A percentile compares a stretch with the other conserved stretches of the same genome.
Evolutionary conservation across 1,140 invertebrate species (phyloP).

Genomic region (Lordiphosa mommai): DNA sequence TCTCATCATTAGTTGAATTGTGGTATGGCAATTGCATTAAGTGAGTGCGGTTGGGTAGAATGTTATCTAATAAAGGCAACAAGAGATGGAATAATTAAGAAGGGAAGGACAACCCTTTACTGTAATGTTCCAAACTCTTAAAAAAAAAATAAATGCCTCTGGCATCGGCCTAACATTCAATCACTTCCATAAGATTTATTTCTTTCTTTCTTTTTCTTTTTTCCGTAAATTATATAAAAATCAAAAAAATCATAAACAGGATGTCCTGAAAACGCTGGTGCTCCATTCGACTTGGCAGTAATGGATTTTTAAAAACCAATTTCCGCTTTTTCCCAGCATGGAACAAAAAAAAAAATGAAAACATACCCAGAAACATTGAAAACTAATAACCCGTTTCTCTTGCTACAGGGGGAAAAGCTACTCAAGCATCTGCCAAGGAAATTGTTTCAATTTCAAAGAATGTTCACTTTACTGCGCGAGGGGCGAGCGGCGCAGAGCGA

Average conservation of each 20-base stretch:
- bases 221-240: neutral
- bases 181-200: neutral
- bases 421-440: conserved; percentile 60
- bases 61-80: no score
- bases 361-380: conserved; percentile 41
- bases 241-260: conserved; percentile 43
- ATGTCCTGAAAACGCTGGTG: conserved; percentile 43
- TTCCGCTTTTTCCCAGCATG: conserved; percentile 47
- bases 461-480: conserved; percentile 38
- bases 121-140: no score
- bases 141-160: no score
- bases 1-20: no score
- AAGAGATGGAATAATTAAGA: no score
- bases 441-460: conserved; percentile 73
- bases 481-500: conserved; percentile 33
- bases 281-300: conserved; percentile 40
- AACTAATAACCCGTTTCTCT: conserved; percentile 69
- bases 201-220: neutral
- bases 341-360: conserved; percentile 18
- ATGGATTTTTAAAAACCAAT: conserved; percentile 77
- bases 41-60: no score
- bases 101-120: no score
- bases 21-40: no score
- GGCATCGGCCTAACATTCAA: neutral
- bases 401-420: conserved; percentile 17